Base-by-base conservation (phyloP, 2,113 vertebrate species). In the Oreochromis spilurus region DNA sequence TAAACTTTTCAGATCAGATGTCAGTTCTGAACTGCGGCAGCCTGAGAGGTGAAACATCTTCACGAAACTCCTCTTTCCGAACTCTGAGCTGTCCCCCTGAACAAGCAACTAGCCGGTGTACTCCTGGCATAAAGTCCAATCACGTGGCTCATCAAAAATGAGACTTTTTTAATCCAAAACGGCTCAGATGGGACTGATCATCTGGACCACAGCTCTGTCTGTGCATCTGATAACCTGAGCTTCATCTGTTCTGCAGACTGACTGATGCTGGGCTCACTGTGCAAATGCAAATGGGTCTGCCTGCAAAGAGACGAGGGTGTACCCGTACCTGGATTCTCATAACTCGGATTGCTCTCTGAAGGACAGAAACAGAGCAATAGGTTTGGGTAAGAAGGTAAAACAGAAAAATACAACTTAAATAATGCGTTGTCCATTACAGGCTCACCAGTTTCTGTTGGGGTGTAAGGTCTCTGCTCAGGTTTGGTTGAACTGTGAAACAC, bases 271-370 rank as follows among this genome's bases (percentile, higher is more conserved):
- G 26, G 26, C 24, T 72, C 3, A 2, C 43, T 48, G 24, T 31
- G 13, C 24, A 4, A 75, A 50, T 50, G 5, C 16, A 75, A 29
- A 48, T 11, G 1, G 24, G 24, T 6, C 38, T 45, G 67, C 19
- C 0, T 29, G 43, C 43, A 50, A 48, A 36, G 5, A 19, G n/a
- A 62, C 2, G 12, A 31, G 53, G 3, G 6, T 77, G 85, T 60
- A 93, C 91, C 94, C 0, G 4, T 72, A 29, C 19, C 19, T 53
- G 84, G 84, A 54, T 93, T 95, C 80, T 93, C 93, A 67, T 95
- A 95, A 50, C 93, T 95, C 0, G 87, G 87, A 9, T 84, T 92
- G 29, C 92, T 95, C 19, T 90, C 95, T 95, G 90, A 3, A 21
- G 77, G 19, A 82, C 0, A 26, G 48, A 55, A 52, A 21, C 4